These are phyloP conservation scores for Synergus japonicus DNA, from an alignment of 2,888 invertebrate genomes.

Conservation along the genomic window DNA sequence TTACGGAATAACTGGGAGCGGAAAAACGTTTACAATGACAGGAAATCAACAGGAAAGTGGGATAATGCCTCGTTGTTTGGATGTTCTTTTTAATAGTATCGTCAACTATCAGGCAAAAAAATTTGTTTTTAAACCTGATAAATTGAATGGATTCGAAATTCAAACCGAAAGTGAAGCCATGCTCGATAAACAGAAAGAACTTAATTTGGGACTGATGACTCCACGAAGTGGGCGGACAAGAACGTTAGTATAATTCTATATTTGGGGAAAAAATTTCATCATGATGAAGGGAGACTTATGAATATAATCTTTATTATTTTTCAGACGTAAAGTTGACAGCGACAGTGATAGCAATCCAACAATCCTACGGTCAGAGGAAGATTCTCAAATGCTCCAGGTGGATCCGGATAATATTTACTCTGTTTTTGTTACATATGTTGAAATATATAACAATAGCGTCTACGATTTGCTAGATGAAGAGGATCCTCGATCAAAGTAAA, in stretches of 20 bases:
- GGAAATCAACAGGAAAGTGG: constrained; percentile 87
- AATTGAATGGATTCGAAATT: constrained; percentile 95
- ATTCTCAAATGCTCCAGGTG: constrained; percentile 75
- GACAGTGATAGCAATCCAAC: constrained; percentile 73
- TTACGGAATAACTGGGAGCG: constrained; percentile 98
- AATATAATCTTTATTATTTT: constrained; percentile 24
- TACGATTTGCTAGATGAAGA: constrained; percentile 97
- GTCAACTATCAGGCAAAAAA: constrained; percentile 90
- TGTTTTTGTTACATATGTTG: constrained; percentile 96
- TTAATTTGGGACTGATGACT: constrained; percentile 72
- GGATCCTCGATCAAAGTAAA: constrained; percentile 81
- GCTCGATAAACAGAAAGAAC: constrained; percentile 84
- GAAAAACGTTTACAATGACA: constrained; percentile 98
- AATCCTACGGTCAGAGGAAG: constrained; percentile 65
- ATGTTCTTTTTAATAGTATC: constrained; percentile 96
- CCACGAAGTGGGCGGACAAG: constrained; percentile 66
- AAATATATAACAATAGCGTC: constrained; percentile 97
- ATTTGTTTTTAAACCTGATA: constrained; percentile 95
- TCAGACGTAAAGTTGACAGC: constrained; percentile 76
- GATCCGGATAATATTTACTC: constrained; percentile 92
- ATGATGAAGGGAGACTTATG: background rate
- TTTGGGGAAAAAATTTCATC: background rate
- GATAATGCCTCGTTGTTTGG: constrained; percentile 92
- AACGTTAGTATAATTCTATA: constrained; percentile 44
- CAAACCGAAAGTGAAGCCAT: constrained; percentile 93